A percentile compares a stretch with the other conserved stretches of the same genome.
Conservation (phyloP, 2,113 vertebrate genomes). For the rat (Rattus norvegicus) region GRCr8 NC_086022.1:168907501-168908000, state of each 20-base stretch:
- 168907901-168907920: neutral
- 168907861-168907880: neutral
- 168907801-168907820: neutral
- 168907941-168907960: neutral
- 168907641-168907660: neutral
- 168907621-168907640: neutral
- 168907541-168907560: neutral
- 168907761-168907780: neutral
- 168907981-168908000: constrained; percentile 22
- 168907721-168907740: neutral
- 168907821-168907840: neutral
- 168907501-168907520: neutral
- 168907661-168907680: no score
- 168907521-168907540: neutral
- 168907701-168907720: neutral
- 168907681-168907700: neutral
- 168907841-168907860: neutral
- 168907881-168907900: neutral
- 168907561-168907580: neutral
- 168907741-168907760: neutral
- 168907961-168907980: constrained; percentile 41
- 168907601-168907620: neutral
- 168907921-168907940: constrained; percentile 24
- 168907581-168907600: neutral
- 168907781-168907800: neutral